Conservation (phyloP, 30 jellyfish, hydroid and myxozoan species). For the Turritopsis rubra region DNA sequence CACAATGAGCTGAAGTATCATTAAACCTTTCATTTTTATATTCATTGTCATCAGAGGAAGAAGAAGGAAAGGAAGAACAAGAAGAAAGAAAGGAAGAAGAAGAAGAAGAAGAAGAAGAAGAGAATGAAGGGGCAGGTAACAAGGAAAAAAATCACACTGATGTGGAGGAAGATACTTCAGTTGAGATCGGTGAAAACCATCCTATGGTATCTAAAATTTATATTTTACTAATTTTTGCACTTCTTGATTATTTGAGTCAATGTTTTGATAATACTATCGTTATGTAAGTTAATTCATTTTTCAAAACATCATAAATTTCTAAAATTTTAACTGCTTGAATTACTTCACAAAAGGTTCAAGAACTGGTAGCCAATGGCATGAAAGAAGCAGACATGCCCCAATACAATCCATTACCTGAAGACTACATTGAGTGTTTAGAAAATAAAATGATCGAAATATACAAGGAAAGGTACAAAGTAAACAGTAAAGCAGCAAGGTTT, state of each 20-base stretch:
- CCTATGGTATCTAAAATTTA: neutral
- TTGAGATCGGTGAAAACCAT: constrained; percentile 22
- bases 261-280: no score
- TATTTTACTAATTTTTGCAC: neutral
- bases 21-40: neutral
- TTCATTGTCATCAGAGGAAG: neutral
- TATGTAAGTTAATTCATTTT: no score
- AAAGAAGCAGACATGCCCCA: neutral
- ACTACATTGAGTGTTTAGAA: constrained; percentile 57
- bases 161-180: constrained; percentile 1
- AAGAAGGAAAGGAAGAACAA: neutral
- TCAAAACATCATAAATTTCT: no score
- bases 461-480: constrained; percentile 6
- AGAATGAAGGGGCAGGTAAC: neutral
- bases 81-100: neutral
- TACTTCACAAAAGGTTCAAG: constrained; percentile 16
- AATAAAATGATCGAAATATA: constrained; percentile 42
- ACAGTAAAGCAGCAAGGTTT: constrained; percentile 14
- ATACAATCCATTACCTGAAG: constrained; percentile 43
- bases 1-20: no score
- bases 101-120: neutral
- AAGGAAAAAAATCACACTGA: neutral
- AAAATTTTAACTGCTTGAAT: no score
- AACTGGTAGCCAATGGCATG: neutral
- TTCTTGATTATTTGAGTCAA: neutral